phyloP scores from a whole-genome alignment of 1,140 invertebrate genomes.

The Odontomachus brunneus region DNA sequence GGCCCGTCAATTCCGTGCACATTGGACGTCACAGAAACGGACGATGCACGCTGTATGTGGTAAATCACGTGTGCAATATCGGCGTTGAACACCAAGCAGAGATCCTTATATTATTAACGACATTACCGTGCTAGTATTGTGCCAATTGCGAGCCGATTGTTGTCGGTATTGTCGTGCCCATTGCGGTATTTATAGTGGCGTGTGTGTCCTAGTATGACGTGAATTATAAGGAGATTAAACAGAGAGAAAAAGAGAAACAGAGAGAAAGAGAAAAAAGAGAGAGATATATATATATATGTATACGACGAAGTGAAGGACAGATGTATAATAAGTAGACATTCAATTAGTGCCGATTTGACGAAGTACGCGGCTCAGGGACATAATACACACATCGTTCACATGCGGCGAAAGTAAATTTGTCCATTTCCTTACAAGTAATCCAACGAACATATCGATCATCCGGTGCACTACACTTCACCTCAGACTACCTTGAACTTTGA shows the following conservation, averaged over 20 bases:
- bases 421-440: slow-evolving; percentile 58
- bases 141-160: slow-evolving; percentile 40
- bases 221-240: neutral
- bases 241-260: neutral
- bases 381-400: slow-evolving; percentile 34
- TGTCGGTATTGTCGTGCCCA: slow-evolving; percentile 3
- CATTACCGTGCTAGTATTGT: slow-evolving; percentile 41
- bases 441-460: slow-evolving; percentile 70
- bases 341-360: slow-evolving; percentile 18
- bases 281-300: neutral
- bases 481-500: slow-evolving; percentile 76
- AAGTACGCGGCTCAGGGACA: slow-evolving; percentile 18
- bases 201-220: slow-evolving; percentile 4
- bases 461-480: slow-evolving; percentile 62
- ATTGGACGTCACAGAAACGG: neutral
- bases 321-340: slow-evolving; percentile 16
- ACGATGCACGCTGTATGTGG: slow-evolving; percentile 16
- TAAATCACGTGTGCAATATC: slow-evolving; percentile 41
- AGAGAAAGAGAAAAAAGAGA: neutral
- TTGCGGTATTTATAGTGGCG: neutral
- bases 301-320: neutral
- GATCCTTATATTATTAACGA: slow-evolving; percentile 12
- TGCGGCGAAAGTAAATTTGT: slow-evolving; percentile 49
- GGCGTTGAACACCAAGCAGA: slow-evolving; percentile 41
- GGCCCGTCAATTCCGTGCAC: neutral